phyloP scores from a whole-genome alignment of 1,140 invertebrate genomes.

The Panagrolaimus sp. region DNA sequence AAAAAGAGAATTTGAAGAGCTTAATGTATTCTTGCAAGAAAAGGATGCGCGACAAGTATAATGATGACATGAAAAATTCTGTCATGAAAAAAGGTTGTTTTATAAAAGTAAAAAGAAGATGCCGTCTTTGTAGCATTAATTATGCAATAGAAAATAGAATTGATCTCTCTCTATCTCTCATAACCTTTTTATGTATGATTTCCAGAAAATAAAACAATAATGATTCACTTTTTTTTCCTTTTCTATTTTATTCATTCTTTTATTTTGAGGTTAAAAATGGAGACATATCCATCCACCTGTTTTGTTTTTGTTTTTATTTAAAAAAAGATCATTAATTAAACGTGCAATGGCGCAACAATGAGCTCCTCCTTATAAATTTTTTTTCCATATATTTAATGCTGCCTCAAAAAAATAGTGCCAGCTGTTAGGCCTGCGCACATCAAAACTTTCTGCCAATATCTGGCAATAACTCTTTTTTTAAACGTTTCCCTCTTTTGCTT shows the following conservation, averaged over 20 bases:
- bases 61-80: conserved; percentile 6
- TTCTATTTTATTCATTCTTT: too few relatives aligned
- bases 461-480: conserved; percentile 1
- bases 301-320: neutral
- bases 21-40: conserved; percentile 8
- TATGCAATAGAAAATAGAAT: neutral
- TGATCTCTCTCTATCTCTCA: too few relatives aligned
- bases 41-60: conserved; percentile 13
- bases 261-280: neutral
- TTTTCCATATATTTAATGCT: too few relatives aligned
- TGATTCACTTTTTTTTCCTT: too few relatives aligned
- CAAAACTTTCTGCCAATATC: neutral
- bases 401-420: neutral
- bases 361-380: too few relatives aligned
- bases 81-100: too few relatives aligned
- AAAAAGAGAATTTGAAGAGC: neutral
- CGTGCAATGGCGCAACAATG: neutral
- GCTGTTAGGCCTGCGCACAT: conserved; percentile 1
- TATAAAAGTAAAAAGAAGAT: neutral
- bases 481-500: neutral
- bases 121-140: conserved; percentile 7
- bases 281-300: conserved; percentile 2
- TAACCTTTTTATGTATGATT: too few relatives aligned
- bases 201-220: too few relatives aligned
- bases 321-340: conserved; percentile 4